Evolutionary conservation across 2,113 vertebrate genomes (phyloP).

Genomic region (Vombatus ursinus): DNA sequence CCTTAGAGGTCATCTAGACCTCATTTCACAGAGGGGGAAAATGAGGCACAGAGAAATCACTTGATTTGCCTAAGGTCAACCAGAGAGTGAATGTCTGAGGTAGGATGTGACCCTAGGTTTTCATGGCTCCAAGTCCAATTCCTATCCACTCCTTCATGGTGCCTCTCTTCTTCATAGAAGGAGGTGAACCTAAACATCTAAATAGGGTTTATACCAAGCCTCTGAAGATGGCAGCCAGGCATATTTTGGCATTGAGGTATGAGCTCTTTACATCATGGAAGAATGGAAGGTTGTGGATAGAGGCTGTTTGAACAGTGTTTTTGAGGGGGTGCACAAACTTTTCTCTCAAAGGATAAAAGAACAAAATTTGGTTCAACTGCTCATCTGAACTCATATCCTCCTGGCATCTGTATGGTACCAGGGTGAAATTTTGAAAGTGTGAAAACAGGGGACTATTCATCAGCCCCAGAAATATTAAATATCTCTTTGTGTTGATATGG

Average conservation of each 20-base stretch:
- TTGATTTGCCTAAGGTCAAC: neutral
- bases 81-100: neutral
- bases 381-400: neutral
- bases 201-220: neutral
- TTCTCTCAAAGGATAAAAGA: neutral
- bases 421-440: neutral
- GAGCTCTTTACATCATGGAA: neutral
- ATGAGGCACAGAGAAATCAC: neutral
- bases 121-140: neutral
- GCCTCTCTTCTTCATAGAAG: neutral
- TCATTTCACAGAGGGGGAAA: slow-evolving; percentile 8
- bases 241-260: neutral
- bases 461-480: neutral
- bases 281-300: neutral
- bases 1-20: neutral
- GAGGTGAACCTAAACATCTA: neutral
- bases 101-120: neutral
- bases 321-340: neutral
- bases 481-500: neutral
- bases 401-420: neutral
- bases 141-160: neutral
- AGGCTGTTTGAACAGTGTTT: neutral
- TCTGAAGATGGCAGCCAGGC: neutral
- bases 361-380: slow-evolving; percentile 3
- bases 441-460: slow-evolving; percentile 11